Evolutionary conservation across 2,888 invertebrate genomes (phyloP).

Genomic region (Chrysopilus asiliformis): DNA sequence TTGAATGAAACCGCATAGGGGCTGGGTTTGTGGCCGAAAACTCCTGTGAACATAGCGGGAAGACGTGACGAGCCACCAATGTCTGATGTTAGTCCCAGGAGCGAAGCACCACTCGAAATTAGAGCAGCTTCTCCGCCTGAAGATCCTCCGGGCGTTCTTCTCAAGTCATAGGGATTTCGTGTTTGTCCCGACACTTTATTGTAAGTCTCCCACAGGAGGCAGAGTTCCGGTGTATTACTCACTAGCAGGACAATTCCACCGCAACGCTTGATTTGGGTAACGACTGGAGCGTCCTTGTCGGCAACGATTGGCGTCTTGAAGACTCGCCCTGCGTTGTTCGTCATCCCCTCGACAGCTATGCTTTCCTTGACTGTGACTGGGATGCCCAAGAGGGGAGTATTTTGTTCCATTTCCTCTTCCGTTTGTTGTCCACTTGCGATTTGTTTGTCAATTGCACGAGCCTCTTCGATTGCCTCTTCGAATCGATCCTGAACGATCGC

Average conservation of each 20-base stretch:
- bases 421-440: conserved; percentile 43
- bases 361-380: conserved; percentile 79
- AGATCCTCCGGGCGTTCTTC: conserved; percentile 72
- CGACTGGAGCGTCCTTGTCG: conserved; percentile 57
- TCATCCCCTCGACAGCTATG: conserved; percentile 63
- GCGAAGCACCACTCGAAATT: conserved; percentile 63
- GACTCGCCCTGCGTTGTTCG: conserved; percentile 58
- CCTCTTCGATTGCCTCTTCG: conserved; percentile 59
- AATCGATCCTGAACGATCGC: conserved; percentile 70
- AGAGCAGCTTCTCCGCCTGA: conserved; percentile 77
- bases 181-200: conserved; percentile 80
- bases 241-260: conserved; percentile 77
- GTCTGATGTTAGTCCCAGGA: conserved; percentile 76
- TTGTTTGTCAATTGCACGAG: conserved; percentile 54
- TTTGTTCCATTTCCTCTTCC: conserved; percentile 47
- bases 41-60: conserved; percentile 81
- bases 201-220: conserved; percentile 82
- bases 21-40: conserved; percentile 87
- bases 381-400: conserved; percentile 66
- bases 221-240: conserved; percentile 83
- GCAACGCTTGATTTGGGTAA: conserved; percentile 53
- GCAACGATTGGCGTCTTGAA: conserved; percentile 47
- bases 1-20: conserved; percentile 49
- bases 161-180: conserved; percentile 75
- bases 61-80: conserved; percentile 80